A percentile compares a stretch with the other conserved stretches of the same genome.
Evolutionary conservation across 64 coral and sea anemone genomes (phyloP).

Genomic region (Montipora efflorescens): DNA sequence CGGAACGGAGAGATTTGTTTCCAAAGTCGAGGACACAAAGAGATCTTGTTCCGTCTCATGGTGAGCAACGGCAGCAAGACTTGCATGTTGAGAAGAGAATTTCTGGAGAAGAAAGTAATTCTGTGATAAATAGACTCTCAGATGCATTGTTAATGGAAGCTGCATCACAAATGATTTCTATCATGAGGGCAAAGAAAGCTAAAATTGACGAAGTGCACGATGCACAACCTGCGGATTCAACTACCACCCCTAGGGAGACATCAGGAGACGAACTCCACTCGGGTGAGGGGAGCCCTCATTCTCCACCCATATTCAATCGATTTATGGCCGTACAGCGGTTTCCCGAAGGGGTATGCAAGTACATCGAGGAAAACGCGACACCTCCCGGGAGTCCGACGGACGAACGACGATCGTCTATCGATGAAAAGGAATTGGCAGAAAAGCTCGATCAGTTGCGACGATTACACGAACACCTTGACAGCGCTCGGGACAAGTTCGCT

Average conservation of each 20-base stretch:
- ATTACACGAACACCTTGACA: slow-evolving; percentile 69
- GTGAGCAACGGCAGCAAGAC: slow-evolving; percentile 1
- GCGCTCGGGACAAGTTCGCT: slow-evolving; percentile 45
- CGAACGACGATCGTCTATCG: slow-evolving; percentile 44
- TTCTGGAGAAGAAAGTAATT: slow-evolving; percentile 1
- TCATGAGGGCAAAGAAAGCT: slow-evolving; percentile 55
- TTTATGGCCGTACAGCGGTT: slow-evolving; percentile 83
- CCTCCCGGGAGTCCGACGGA: slow-evolving; percentile 84
- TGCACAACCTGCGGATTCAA: neutral
- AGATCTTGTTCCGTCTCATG: slow-evolving; percentile 22
- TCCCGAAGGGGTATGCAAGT: slow-evolving; percentile 67
- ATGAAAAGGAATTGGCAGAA: slow-evolving; percentile 78
- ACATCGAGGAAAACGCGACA: slow-evolving; percentile 48
- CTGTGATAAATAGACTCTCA: slow-evolving; percentile 66
- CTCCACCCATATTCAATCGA: slow-evolving; percentile 54
- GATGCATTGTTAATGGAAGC: slow-evolving; percentile 84
- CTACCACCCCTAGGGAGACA: slow-evolving; percentile 1
- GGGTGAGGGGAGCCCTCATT: slow-evolving; percentile 60
- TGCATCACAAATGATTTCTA: slow-evolving; percentile 82
- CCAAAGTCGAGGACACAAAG: neutral
- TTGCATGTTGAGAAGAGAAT: neutral
- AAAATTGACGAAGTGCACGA: slow-evolving; percentile 12
- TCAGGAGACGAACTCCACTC: slow-evolving; percentile 47
- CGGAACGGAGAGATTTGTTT: neutral
- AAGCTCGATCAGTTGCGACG: slow-evolving; percentile 71